Evolutionary conservation across 2,888 invertebrate species (phyloP), one percentile per base, ranked within the genome.

Genomic region (Ditylenchus weischeri): DNA sequence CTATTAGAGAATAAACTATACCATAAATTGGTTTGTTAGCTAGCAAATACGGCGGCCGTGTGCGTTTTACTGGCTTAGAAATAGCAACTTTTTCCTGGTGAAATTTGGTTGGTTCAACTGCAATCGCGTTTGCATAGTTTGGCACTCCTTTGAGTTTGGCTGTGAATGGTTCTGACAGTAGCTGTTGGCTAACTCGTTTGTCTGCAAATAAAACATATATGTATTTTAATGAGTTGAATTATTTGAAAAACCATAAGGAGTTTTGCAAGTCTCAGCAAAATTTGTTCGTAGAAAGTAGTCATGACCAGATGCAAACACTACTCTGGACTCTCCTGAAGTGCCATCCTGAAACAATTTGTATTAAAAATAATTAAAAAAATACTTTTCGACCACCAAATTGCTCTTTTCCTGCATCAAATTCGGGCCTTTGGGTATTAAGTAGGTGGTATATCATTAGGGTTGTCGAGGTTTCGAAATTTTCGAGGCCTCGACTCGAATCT

Each of bases 221-320:
- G n/a, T n/a, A 29, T 29, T 29, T 29, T 29, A 29, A 6, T 43
- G 3, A 43, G 3, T 43, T 6, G 43, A 15, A 6, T 8, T 6
- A 8, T 6, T 8, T 8, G 8, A 43, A 54, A 29, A 57, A 57
- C 54, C 29, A 23, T 54, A 15, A 29, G 21, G 54, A 10, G 29
- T 29, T 7, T 29, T 57, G 49, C 65, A 65, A n/a, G 50, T 7
- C 1, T 48, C 60, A 21, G 57, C 60, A 49, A 59, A 65, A 21
- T 48, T 59, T 10, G 65, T 65, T 36, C 65, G 47, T 48, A 58
- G 48, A 59, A 58, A 65, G 50, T 65, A 65, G 29, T 65, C 59
- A 35, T 65, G 65, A 18, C 65, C 65, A 10, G 65, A 13, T 15
- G 65, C 65, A 35, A 48, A 47, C 10, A 65, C 65, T 21, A 65